Base-by-base conservation (phyloP, 92 coral and sea anemone genomes). In the Zoanthus sociatus region DNA sequence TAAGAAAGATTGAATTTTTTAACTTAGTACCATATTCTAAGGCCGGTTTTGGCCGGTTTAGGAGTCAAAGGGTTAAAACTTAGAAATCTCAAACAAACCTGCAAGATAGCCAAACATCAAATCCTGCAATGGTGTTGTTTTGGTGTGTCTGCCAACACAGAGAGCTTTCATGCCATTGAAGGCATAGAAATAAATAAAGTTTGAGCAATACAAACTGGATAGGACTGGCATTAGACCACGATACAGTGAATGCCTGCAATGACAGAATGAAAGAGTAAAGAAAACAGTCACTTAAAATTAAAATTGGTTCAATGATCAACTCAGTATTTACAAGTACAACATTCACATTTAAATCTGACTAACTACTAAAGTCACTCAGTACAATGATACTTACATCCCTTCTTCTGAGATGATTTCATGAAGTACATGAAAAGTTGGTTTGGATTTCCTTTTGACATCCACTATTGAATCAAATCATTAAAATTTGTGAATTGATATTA, bases 161-260 rank as follows among this genome's bases (percentile, higher is more conserved):
- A 93, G 92, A 48, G 98, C 92, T 88, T 97, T 97, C 48, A 95
- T 95, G 76, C 99, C 95, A 86, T 97, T 93, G 83, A 97, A 97
- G 17, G 99, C 94, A 88, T 97, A 97, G 79, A 97, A 97, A 73
- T 94, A 97, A 48, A 97, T 94, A 82, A 97, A 97, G 82, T 97
- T 97, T 64, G 99, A 97, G 87, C 99, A 97, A 63, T 90, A 97
- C 42, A 97, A 91, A 86, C 99, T 97, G 61, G 94, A 93, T 30
- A 97, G 45, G 9, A 97, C 99, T 63, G 99, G 99, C 12, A 96
- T 48, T 76, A 97, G 94, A n/a, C 99, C 99, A 78, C 99, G 98
- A 54, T 97, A 97, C n/a, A 95, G 87, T 30, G 99, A 95, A 5
- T 76, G 84, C 54, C 99, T 97, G 92, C 46, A 87, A 66, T 30